Evolutionary conservation across 2,888 invertebrate genomes (phyloP).

Genomic region (Archaeoteleia sp.): DNA sequence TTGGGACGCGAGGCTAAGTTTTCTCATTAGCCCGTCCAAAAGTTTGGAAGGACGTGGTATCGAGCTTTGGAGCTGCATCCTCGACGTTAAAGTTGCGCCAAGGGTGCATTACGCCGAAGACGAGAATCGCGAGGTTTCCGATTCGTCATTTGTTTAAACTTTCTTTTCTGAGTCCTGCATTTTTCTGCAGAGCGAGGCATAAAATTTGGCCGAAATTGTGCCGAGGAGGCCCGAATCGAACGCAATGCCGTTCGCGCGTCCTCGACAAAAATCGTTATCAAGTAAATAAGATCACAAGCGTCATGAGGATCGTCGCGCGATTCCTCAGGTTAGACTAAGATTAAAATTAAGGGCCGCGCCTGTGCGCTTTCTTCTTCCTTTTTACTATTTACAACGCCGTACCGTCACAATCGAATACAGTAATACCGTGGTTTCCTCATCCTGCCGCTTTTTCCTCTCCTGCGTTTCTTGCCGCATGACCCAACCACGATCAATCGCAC

Average conservation of each 20-base stretch:
- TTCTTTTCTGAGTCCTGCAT: conserved; percentile 11
- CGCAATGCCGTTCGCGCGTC: conserved; percentile 63
- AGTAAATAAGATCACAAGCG: conserved; percentile 74
- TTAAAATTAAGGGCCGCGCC: conserved; percentile 54
- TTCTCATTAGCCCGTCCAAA: conserved; percentile 70
- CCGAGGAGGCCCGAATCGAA: conserved; percentile 65
- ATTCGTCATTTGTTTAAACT: background rate
- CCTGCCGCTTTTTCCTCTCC: background rate
- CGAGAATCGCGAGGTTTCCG: conserved; percentile 5
- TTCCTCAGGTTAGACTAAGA: conserved; percentile 68
- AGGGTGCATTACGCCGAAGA: conserved; percentile 27
- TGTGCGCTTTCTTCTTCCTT: conserved; percentile 35
- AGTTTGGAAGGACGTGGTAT: conserved; percentile 62
- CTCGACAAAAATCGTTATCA: conserved; percentile 61
- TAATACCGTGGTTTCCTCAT: background rate
- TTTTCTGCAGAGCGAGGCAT: conserved; percentile 62
- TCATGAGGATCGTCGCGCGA: conserved; percentile 62
- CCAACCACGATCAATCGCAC: background rate
- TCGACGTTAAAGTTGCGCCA: conserved; percentile 43
- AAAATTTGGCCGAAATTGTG: conserved; percentile 66
- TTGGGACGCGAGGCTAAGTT: conserved; percentile 66
- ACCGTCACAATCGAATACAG: conserved; percentile 43
- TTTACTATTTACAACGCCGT: conserved; percentile 59
- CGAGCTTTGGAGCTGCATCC: conserved; percentile 43
- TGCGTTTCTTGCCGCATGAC: too few species aligned